phyloP scores from a whole-genome alignment of 2,888 invertebrate genomes.

The Leucophenga montana region DNA sequence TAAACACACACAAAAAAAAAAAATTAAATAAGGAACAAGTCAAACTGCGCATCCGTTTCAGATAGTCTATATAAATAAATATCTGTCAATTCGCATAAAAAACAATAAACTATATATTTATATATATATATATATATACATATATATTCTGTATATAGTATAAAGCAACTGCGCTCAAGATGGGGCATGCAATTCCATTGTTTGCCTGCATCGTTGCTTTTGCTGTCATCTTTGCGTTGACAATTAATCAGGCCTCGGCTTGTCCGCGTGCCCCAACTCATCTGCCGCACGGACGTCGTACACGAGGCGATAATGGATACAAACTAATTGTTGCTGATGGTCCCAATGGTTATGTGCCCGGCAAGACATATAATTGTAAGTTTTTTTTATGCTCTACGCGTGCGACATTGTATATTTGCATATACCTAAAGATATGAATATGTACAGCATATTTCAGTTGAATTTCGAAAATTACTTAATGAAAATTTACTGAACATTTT shows the following conservation, averaged over 20 bases:
- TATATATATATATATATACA: no score
- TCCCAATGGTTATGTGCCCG: constrained; percentile 87
- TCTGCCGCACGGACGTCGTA: constrained; percentile 74
- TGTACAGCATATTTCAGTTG: no score
- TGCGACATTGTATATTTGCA: no score
- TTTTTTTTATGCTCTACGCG: constrained; percentile 30
- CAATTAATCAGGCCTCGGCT: constrained; percentile 63
- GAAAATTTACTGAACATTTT: no score
- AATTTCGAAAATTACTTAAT: no score
- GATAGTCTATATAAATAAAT: background rate
- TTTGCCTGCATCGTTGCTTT: constrained; percentile 50
- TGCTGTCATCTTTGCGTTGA: constrained; percentile 37
- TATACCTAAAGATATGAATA: no score
- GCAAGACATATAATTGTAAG: constrained; percentile 85
- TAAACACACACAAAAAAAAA: constrained; percentile 39
- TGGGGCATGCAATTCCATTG: constrained; percentile 55
- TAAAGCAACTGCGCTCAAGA: constrained; percentile 43
- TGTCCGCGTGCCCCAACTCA: constrained; percentile 71
- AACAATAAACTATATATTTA: constrained; percentile 41
- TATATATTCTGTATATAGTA: no score
- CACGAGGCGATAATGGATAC: constrained; percentile 90
- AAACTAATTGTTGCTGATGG: constrained; percentile 85
- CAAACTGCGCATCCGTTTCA: constrained; percentile 21
- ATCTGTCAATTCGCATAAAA: constrained; percentile 11
- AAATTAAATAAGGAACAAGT: constrained; percentile 39